These are phyloP conservation scores for Mastacembelus armatus DNA, from an alignment of 2,797 vertebrate genomes.

Conservation along the genomic window DNA sequence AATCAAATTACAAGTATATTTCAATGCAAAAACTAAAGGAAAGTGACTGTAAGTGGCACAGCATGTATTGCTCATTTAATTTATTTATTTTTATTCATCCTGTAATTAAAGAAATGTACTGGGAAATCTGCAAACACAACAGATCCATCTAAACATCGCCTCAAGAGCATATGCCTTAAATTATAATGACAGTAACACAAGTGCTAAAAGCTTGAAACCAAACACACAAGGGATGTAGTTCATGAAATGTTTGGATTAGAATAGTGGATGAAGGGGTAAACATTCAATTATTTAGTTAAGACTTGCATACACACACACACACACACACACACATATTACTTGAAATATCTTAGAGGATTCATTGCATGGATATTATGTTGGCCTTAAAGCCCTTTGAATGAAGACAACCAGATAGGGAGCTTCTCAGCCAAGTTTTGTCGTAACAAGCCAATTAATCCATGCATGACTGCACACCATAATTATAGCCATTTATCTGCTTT, in stretches of 20 bases:
- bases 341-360: conserved; percentile 27
- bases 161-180: conserved; percentile 17
- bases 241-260: conserved; percentile 35
- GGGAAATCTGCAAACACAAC: conserved; percentile 17
- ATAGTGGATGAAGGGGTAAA: conserved; percentile 49
- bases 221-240: conserved; percentile 13
- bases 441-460: conserved; percentile 48
- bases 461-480: conserved; percentile 41
- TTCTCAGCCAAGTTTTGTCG: conserved; percentile 43
- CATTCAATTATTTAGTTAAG: conserved; percentile 38
- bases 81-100: not conserved
- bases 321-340: conserved; percentile 36
- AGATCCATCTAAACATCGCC: not conserved
- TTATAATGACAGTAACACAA: conserved; percentile 22
- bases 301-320: conserved; percentile 46
- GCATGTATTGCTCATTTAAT: not conserved
- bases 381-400: conserved; percentile 40
- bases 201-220: conserved; percentile 34
- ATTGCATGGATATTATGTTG: conserved; percentile 40
- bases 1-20: not conserved
- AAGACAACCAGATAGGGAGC: conserved; percentile 21
- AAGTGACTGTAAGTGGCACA: not conserved
- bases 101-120: not conserved
- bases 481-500: conserved; percentile 35
- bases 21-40: conserved; percentile 4